phyloP scores from a whole-genome alignment of 2,888 invertebrate genomes.

The Busseola fusca region DNA sequence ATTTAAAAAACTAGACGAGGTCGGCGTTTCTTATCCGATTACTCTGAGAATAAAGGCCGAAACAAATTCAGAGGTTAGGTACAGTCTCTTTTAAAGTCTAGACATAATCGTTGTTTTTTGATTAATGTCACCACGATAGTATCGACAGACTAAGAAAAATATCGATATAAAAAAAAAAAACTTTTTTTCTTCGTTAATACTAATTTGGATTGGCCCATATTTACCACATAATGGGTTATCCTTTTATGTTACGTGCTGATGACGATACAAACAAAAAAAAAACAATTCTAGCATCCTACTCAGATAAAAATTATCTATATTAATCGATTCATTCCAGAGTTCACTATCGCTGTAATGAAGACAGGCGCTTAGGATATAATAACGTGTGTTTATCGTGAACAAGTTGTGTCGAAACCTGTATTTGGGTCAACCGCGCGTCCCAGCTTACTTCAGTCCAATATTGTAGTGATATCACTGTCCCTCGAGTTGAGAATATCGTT shows the following conservation, averaged over 20 bases:
- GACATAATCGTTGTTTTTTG: neutral
- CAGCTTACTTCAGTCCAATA: conserved; percentile 3
- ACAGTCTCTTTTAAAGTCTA: neutral
- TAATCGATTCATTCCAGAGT: neutral
- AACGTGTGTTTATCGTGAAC: conserved; percentile 3
- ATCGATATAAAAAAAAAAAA: neutral
- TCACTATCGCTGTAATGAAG: neutral
- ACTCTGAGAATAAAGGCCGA: no score
- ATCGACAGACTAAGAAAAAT: no score
- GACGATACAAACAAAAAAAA: neutral
- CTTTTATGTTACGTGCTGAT: neutral
- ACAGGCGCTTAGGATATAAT: neutral
- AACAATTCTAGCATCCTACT: neutral
- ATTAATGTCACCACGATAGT: no score
- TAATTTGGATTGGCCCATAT: neutral
- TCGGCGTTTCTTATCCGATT: no score
- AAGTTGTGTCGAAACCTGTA: conserved; percentile 23
- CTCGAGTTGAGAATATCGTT: neutral
- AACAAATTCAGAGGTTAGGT: no score
- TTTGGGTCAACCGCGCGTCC: conserved; percentile 8
- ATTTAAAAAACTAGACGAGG: neutral
- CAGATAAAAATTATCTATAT: neutral
- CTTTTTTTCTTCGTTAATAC: neutral
- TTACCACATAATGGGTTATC: neutral
- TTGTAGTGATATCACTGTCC: neutral